Evolutionary conservation across 2,113 vertebrate species (phyloP).

Genomic region (Pongo abelii): DNA sequence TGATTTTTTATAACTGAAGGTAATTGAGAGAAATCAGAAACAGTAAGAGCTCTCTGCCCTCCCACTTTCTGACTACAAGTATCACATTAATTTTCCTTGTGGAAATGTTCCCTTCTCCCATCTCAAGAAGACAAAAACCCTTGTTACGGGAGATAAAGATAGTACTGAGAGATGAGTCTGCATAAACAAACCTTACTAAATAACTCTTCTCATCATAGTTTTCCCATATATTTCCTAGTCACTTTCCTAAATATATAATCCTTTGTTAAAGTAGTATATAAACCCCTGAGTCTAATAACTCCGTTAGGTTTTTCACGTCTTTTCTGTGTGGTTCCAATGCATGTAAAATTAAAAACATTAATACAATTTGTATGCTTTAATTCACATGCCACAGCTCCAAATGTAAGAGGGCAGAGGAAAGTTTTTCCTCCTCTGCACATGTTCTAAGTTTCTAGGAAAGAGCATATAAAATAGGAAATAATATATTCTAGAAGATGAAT

Average conservation of each 20-base stretch:
- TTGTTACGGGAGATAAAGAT: not conserved
- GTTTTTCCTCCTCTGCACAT: not conserved
- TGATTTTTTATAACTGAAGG: not conserved
- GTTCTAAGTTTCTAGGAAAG: not conserved
- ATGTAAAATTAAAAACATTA: not conserved
- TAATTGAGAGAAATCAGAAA: not conserved
- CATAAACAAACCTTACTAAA: not conserved
- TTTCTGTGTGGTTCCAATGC: rapidly evolving
- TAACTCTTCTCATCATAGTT: not conserved
- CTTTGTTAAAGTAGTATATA: not conserved
- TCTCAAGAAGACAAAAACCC: not conserved
- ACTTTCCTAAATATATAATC: not conserved
- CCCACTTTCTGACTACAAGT: not conserved
- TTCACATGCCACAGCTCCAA: not conserved
- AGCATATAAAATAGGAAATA: not conserved
- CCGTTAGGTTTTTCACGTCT: not conserved
- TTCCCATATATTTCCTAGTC: not conserved
- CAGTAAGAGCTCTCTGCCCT: not conserved
- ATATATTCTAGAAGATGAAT: not conserved
- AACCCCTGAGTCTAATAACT: not conserved
- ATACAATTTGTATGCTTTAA: not conserved
- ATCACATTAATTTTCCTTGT: not conserved
- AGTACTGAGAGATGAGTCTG: not conserved
- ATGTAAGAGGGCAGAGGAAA: not conserved
- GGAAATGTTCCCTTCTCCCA: not conserved